Evolutionary conservation across 2,113 vertebrate species (phyloP).

Genomic region (Psilopsiagon aymara): DNA sequence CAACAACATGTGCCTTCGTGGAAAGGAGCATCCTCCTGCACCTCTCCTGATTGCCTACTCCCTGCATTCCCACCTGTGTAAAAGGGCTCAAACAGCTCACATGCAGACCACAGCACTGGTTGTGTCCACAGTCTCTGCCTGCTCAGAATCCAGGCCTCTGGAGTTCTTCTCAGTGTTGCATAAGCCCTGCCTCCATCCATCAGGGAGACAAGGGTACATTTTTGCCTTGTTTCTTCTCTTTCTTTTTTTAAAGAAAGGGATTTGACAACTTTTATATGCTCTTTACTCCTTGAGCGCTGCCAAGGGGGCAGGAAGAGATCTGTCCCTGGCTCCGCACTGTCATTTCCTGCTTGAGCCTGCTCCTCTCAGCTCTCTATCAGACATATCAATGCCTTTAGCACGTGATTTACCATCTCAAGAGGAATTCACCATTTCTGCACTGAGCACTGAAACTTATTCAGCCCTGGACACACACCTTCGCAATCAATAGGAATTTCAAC

Average conservation of each 20-base stretch:
- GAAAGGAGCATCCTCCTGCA: neutral
- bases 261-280: neutral
- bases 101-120: fast-evolving
- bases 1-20: fast-evolving
- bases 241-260: neutral
- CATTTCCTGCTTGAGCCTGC: neutral
- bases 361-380: neutral
- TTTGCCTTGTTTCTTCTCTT: neutral
- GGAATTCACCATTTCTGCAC: neutral
- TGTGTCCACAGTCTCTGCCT: neutral
- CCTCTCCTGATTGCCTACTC: neutral
- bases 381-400: neutral
- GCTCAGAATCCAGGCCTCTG: neutral
- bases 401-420: neutral
- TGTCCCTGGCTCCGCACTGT: fast-evolving
- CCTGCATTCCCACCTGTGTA: fast-evolving
- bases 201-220: neutral
- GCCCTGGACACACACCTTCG: neutral
- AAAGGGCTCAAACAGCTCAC: neutral
- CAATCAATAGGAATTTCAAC: conserved; percentile 3
- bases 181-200: neutral
- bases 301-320: neutral
- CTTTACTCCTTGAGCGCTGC: neutral
- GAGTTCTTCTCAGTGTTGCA: neutral
- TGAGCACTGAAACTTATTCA: neutral